These are phyloP conservation scores for Alauda arvensis DNA, from an alignment of 2,797 vertebrate species.

Conservation along the genomic window DNA sequence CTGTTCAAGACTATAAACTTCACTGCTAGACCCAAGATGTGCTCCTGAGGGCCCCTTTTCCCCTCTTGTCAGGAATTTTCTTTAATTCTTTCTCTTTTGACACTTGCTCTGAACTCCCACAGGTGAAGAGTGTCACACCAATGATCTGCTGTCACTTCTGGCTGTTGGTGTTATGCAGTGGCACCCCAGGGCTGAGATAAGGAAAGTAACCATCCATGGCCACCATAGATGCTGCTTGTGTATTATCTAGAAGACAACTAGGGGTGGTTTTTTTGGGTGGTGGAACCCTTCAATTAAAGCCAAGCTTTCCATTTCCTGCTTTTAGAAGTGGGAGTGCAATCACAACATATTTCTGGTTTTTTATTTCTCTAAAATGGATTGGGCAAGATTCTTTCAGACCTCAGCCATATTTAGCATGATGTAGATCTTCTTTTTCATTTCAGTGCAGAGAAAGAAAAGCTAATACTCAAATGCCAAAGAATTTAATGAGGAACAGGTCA, in stretches of 20 bases:
- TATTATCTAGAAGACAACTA: background rate
- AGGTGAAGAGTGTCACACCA: background rate
- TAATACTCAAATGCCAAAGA: background rate
- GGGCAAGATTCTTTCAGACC: background rate
- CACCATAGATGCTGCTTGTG: background rate
- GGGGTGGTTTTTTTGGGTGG: accelerated
- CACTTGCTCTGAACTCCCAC: background rate
- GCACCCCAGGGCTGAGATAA: background rate
- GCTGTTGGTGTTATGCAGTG: background rate
- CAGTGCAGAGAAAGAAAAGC: background rate
- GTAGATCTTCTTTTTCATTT: background rate
- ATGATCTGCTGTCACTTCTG: background rate
- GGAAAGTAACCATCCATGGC: background rate
- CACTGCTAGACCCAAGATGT: background rate
- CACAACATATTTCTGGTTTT: background rate
- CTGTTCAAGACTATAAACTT: background rate
- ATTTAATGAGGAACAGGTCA: background rate
- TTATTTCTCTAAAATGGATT: background rate
- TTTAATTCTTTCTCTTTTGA: background rate
- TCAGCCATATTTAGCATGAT: background rate
- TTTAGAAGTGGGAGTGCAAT: background rate
- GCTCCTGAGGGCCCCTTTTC: background rate
- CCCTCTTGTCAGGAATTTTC: background rate
- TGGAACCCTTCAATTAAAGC: background rate
- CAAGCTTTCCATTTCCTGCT: background rate